phyloP scores from a whole-genome alignment of 2,888 invertebrate genomes.

The Drosophila macrothrix region DNA sequence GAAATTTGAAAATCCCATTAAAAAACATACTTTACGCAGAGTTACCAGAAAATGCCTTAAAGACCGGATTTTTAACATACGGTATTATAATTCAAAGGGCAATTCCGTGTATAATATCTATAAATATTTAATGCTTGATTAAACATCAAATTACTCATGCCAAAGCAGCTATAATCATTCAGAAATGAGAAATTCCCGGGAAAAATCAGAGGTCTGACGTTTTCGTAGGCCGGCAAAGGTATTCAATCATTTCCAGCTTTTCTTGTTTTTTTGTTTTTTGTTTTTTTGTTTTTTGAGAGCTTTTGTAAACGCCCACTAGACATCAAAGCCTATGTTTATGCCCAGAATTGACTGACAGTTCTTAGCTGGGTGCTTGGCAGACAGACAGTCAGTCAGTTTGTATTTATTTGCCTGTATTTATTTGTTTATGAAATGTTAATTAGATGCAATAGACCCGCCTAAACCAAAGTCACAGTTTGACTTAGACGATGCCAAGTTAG shows the following conservation, averaged over 20 bases:
- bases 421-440: slow-evolving; percentile 59
- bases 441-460: slow-evolving; percentile 36
- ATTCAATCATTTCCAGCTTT: slow-evolving; percentile 21
- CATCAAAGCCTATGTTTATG: slow-evolving; percentile 23
- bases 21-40: neutral
- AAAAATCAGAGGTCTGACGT: slow-evolving; percentile 9
- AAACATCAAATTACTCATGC: slow-evolving; percentile 1
- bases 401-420: slow-evolving; percentile 44
- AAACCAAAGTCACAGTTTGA: slow-evolving; percentile 9
- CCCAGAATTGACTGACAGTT: slow-evolving; percentile 37
- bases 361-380: slow-evolving; percentile 1
- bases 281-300: neutral
- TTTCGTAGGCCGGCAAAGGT: slow-evolving; percentile 7
- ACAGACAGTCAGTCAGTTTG: slow-evolving; percentile 5
- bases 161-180: slow-evolving; percentile 1
- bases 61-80: neutral
- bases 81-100: too few relatives aligned
- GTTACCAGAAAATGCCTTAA: neutral
- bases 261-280: neutral
- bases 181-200: neutral
- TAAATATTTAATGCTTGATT: neutral
- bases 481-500: slow-evolving; percentile 18
- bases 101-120: neutral
- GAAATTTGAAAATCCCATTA: neutral
- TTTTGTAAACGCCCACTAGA: slow-evolving; percentile 21